Percentiles rank a stretch among this genome's conserved stretches.
phyloP scores from a whole-genome alignment of 2,888 invertebrate species.

The Dolichomitus sp. region DNA sequence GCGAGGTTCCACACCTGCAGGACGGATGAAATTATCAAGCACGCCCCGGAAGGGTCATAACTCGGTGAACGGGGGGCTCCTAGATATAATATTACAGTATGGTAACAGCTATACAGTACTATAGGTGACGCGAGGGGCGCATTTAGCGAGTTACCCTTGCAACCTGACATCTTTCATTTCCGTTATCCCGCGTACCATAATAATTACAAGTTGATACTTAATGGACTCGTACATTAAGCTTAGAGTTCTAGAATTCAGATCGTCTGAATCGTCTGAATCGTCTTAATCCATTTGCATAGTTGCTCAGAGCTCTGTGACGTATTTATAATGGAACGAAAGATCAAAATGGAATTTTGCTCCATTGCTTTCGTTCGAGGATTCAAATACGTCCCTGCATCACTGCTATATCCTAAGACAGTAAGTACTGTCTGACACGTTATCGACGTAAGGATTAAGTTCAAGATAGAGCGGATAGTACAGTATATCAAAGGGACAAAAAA shows the following conservation, averaged over 20 bases:
- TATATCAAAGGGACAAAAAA: conserved; percentile 7
- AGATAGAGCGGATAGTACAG: conserved; percentile 39
- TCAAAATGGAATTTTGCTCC: not conserved
- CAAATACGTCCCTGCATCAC: not conserved
- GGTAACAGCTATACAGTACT: not conserved
- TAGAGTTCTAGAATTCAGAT: not conserved
- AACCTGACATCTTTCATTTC: not conserved
- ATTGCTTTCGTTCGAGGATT: not conserved
- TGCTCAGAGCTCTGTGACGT: too few species aligned
- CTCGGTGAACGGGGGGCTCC: conserved; percentile 34
- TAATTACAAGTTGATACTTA: not conserved
- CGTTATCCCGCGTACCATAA: conserved; percentile 3
- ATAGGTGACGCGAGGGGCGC: conserved; percentile 10
- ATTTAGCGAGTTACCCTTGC: conserved; percentile 16
- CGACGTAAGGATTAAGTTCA: conserved; percentile 27
- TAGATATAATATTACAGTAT: conserved; percentile 20
- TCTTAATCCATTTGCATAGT: too few species aligned
- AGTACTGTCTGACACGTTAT: conserved; percentile 18
- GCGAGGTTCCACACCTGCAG: conserved; percentile 34
- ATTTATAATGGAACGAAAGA: not conserved
- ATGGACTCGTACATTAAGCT: not conserved
- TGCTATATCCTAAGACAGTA: not conserved
- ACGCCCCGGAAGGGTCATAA: conserved; percentile 48
- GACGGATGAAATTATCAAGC: conserved; percentile 49
- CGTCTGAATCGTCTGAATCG: not conserved